Conservation (phyloP, 2,888 invertebrate genomes). For the Drosophila siamana region DNA sequence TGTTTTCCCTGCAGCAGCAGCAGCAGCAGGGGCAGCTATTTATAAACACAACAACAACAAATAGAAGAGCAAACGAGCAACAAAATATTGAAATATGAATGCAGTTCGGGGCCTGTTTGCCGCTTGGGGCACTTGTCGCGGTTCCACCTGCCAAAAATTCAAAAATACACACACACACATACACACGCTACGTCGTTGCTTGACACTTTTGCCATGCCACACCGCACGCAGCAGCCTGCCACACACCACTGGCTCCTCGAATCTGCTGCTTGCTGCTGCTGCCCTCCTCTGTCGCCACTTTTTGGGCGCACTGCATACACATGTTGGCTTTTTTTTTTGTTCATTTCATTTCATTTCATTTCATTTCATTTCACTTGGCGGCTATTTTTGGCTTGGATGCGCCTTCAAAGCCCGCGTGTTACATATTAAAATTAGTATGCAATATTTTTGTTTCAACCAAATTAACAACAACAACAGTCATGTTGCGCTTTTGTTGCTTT, state of each 20-base stretch:
- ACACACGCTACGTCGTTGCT: conserved; percentile 54
- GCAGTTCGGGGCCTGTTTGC: conserved; percentile 52
- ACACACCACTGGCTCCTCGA: no score
- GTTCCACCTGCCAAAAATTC: conserved; percentile 78
- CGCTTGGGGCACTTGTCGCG: conserved; percentile 69
- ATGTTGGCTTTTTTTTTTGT: conserved; percentile 49
- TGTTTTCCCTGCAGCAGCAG: conserved; percentile 50
- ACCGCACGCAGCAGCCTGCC: conserved; percentile 11
- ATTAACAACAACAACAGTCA: conserved; percentile 41
- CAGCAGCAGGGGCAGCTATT: conserved; percentile 42
- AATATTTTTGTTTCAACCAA: conserved; percentile 73
- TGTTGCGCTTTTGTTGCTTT: conserved; percentile 52
- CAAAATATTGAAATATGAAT: conserved; percentile 79
- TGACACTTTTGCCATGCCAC: conserved; percentile 72
- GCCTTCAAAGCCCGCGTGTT: conserved; percentile 78
- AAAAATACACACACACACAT: conserved; percentile 58
- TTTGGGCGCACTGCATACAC: conserved; percentile 42
- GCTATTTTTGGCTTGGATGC: conserved; percentile 66
- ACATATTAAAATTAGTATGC: conserved; percentile 81
- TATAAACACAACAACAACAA: conserved; percentile 45
- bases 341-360: conserved; percentile 59
- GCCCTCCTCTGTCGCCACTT: no score
- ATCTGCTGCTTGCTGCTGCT: no score
- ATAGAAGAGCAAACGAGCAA: conserved; percentile 53
- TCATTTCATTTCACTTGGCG: conserved; percentile 58